Percentiles rank a stretch among this genome's conserved stretches.
Evolutionary conservation across 2,113 vertebrate genomes (phyloP).

Genomic region (Cromileptes altivelis): DNA sequence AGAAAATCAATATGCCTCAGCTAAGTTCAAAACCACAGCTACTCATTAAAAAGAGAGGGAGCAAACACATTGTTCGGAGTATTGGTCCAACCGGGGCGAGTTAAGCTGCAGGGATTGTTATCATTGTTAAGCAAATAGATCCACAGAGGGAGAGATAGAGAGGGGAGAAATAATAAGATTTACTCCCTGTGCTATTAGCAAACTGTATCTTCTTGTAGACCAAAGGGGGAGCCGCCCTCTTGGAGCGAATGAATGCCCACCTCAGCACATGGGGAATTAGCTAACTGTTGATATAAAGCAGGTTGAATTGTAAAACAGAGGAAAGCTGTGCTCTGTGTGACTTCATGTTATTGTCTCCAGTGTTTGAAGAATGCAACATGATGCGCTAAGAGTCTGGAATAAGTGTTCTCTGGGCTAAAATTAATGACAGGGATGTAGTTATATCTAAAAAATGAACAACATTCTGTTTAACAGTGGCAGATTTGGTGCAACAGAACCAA

Average conservation of each 20-base stretch:
- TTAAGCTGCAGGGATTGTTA: constrained; percentile 71
- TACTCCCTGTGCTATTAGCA: constrained; percentile 62
- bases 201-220: constrained; percentile 59
- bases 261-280: constrained; percentile 74
- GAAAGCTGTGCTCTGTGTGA: not conserved
- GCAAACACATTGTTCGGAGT: constrained; percentile 43
- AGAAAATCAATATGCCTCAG: constrained; percentile 77
- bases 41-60: constrained; percentile 77
- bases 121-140: constrained; percentile 78
- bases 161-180: constrained; percentile 64
- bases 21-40: constrained; percentile 73
- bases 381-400: not conserved
- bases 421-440: not conserved
- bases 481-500: not conserved
- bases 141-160: constrained; percentile 32
- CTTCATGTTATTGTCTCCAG: not conserved
- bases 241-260: constrained; percentile 40
- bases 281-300: constrained; percentile 48
- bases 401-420: not conserved
- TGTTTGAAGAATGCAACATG: not conserved
- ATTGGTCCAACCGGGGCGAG: constrained; percentile 48
- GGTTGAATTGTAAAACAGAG: constrained; percentile 19
- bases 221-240: constrained; percentile 8
- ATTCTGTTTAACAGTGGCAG: not conserved
- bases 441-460: not conserved